Evolutionary conservation across 2,888 invertebrate species (phyloP).

Genomic region (Sminthurinus aureus): DNA sequence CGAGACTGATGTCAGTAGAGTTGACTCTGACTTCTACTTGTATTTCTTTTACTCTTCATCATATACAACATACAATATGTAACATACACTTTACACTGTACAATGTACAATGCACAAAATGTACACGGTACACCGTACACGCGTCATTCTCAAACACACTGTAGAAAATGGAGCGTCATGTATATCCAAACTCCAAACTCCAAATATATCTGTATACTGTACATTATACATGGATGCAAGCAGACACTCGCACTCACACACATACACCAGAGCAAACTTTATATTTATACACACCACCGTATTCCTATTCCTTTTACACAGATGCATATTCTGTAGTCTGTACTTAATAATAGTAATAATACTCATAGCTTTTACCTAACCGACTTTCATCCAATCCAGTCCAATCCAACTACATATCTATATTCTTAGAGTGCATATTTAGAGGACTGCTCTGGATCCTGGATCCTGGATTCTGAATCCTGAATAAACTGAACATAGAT

Average conservation of each 20-base stretch:
- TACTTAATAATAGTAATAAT: neutral
- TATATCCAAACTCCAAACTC: neutral
- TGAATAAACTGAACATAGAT: neutral
- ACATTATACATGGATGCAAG: neutral
- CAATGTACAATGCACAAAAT: neutral
- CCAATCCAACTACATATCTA: too few relatives aligned
- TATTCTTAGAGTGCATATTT: too few relatives aligned
- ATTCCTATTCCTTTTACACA: neutral
- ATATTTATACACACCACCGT: neutral
- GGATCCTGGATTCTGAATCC: neutral
- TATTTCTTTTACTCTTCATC: neutral
- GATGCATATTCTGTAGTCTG: neutral
- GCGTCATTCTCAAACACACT: neutral
- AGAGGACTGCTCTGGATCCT: neutral
- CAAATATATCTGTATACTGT: neutral
- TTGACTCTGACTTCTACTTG: conserved; percentile 8
- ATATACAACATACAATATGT: neutral
- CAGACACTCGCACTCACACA: neutral
- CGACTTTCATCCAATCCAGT: too few relatives aligned
- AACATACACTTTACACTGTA: neutral
- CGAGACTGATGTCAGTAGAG: conserved; percentile 8
- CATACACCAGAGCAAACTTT: neutral
- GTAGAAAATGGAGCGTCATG: neutral
- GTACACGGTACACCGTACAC: neutral
- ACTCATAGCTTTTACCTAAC: too few relatives aligned